Conservation (phyloP, 2,888 invertebrate species). For the Endomychus coccineus region DNA sequence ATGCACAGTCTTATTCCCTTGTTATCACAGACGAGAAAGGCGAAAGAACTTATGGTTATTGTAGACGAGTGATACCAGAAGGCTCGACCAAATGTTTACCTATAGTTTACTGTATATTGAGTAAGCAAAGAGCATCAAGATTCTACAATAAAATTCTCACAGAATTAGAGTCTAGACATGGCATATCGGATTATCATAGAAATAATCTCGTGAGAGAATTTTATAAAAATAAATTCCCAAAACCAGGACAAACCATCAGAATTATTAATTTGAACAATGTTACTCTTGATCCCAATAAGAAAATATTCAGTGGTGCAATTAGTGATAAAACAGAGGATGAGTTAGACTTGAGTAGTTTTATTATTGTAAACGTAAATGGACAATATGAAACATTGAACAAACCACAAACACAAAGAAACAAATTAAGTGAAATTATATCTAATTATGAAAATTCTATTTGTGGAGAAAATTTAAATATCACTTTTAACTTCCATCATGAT, state of each 20-base stretch:
- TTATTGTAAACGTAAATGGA: slow-evolving; percentile 30
- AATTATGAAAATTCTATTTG: too few species aligned
- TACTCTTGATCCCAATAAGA: too few species aligned
- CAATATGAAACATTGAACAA: slow-evolving; percentile 29
- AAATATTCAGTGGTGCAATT: too few species aligned
- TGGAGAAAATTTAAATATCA: slow-evolving; percentile 19
- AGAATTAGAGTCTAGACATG: slow-evolving; percentile 69
- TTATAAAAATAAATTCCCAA: slow-evolving; percentile 63
- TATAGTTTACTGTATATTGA: slow-evolving; percentile 73
- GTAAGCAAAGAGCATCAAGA: slow-evolving; percentile 63
- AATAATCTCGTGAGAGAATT: slow-evolving; percentile 61
- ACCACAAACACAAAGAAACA: too few species aligned
- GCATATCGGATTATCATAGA: slow-evolving; percentile 59
- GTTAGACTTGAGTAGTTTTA: slow-evolving; percentile 31
- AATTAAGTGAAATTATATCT: too few species aligned
- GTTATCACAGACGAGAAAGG: slow-evolving; percentile 70
- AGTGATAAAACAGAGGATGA: slow-evolving; percentile 22
- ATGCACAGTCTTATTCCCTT: slow-evolving; percentile 61
- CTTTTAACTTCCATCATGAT: slow-evolving; percentile 52
- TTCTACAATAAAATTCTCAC: slow-evolving; percentile 66
- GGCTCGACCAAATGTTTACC: slow-evolving; percentile 65
- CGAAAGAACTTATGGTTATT: slow-evolving; percentile 68
- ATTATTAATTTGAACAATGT: slow-evolving; percentile 31
- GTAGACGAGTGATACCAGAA: slow-evolving; percentile 69
- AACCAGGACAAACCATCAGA: slow-evolving; percentile 51